Evolutionary conservation across 2,113 vertebrate genomes (phyloP).

Genomic region (Lagenorhynchus albirostris): DNA sequence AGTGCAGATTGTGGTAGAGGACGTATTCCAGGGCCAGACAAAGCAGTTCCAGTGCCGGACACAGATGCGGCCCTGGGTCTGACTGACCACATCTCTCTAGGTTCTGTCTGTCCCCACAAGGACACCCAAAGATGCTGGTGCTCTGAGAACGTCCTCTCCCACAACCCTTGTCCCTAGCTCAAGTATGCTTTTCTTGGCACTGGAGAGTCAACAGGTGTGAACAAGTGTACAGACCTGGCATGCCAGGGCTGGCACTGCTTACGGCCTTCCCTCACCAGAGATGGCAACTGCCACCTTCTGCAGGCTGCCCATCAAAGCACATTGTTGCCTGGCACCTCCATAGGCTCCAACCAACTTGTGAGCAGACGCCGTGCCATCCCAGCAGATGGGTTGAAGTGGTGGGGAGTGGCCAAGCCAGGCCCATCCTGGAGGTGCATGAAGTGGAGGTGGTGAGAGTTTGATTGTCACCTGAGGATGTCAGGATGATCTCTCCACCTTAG

Average conservation of each 20-base stretch:
- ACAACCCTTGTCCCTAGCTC: neutral
- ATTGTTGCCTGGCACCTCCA: conserved; percentile 86
- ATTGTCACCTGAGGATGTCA: conserved; percentile 75
- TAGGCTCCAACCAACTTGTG: conserved; percentile 82
- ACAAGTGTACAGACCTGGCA: conserved; percentile 71
- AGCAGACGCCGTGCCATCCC: conserved; percentile 79
- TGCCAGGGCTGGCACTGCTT: conserved; percentile 78
- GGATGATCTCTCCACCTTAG: conserved; percentile 74
- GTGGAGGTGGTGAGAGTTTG: conserved; percentile 78
- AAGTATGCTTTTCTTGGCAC: conserved; percentile 80
- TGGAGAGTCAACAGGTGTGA: conserved; percentile 82
- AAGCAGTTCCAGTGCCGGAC: neutral
- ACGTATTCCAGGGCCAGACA: neutral
- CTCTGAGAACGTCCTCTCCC: neutral
- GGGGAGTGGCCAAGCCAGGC: conserved; percentile 77
- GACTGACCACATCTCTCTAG: neutral
- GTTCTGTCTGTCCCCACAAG: neutral
- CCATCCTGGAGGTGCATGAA: conserved; percentile 78
- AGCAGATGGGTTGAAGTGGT: conserved; percentile 83
- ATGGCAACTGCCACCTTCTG: conserved; percentile 80
- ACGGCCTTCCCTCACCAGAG: conserved; percentile 80
- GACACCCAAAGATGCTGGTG: conserved; percentile 1
- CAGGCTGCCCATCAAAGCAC: conserved; percentile 84
- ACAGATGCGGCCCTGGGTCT: neutral
- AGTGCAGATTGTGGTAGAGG: neutral